phyloP scores from a whole-genome alignment of 2,797 vertebrate species.

The Vireo griseus region DNA sequence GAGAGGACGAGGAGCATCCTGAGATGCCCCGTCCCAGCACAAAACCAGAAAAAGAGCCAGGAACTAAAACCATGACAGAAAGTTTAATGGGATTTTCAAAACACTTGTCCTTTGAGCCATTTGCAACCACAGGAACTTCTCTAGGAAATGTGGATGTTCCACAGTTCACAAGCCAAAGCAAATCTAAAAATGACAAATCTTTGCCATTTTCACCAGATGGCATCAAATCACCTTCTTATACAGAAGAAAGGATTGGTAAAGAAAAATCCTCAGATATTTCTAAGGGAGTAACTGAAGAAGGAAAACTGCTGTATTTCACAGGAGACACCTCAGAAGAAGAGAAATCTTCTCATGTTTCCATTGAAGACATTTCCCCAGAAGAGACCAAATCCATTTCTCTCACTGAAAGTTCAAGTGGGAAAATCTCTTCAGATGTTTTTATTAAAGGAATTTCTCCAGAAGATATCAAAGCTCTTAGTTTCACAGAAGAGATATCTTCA shows the following conservation, averaged over 20 bases:
- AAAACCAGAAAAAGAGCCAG: slow-evolving; percentile 44
- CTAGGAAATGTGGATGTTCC: background rate
- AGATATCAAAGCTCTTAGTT: background rate
- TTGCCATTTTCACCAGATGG: slow-evolving; percentile 63
- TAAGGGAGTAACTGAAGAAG: slow-evolving; percentile 18
- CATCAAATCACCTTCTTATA: slow-evolving; percentile 65
- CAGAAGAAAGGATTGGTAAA: slow-evolving; percentile 45
- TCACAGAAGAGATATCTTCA: background rate
- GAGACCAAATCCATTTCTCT: slow-evolving; percentile 63
- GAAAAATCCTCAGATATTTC: slow-evolving; percentile 50
- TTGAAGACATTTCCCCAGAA: slow-evolving; percentile 64
- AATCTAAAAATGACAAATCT: slow-evolving; percentile 15
- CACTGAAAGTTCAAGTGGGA: slow-evolving; percentile 68
- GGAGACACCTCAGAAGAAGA: slow-evolving; percentile 49
- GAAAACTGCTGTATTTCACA: slow-evolving; percentile 60
- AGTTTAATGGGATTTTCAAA: background rate
- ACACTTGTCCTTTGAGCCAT: background rate
- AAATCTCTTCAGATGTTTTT: slow-evolving; percentile 64
- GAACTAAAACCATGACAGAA: background rate
- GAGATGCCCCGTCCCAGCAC: background rate
- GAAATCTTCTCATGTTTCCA: slow-evolving; percentile 42
- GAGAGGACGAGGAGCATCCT: background rate
- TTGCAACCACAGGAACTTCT: slow-evolving; percentile 11
- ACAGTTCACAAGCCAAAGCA: slow-evolving; percentile 24
- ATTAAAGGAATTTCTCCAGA: slow-evolving; percentile 65